Evolutionary conservation across 2,113 vertebrate genomes (phyloP).

Genomic region (Typhlomys cinereus): DNA sequence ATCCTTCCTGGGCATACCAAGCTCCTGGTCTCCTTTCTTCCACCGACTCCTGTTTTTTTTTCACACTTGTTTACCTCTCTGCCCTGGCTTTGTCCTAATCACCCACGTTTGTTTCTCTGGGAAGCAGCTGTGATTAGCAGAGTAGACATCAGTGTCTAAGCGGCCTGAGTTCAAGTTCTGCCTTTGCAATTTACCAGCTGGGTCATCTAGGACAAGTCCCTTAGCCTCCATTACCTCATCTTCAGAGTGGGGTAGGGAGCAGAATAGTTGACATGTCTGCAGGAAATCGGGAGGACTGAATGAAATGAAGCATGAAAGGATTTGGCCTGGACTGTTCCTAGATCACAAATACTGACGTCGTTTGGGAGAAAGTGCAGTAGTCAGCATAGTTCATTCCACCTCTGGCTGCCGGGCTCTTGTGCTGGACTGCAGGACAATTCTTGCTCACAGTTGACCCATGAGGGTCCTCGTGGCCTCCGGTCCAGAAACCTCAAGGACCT

Average conservation of each 20-base stretch:
- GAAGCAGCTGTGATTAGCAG: neutral
- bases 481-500: neutral
- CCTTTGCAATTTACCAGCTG: neutral
- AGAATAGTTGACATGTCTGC: neutral
- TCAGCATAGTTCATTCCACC: neutral
- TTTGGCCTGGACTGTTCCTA: neutral
- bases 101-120: neutral
- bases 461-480: neutral
- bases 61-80: neutral
- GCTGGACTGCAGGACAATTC: neutral
- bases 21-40: neutral
- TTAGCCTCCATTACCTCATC: neutral
- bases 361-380: neutral
- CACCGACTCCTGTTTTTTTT: neutral
- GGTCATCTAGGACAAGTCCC: neutral
- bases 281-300: slow-evolving; percentile 9
- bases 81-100: neutral
- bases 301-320: neutral
- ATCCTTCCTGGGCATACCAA: neutral
- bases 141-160: neutral
- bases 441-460: neutral
- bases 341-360: neutral
- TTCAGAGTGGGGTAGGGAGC: neutral
- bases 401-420: neutral
- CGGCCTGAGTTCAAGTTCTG: neutral